These are phyloP conservation scores for Seriola dumerili DNA, from an alignment of 2,113 vertebrate genomes.

Conservation along the genomic window DNA sequence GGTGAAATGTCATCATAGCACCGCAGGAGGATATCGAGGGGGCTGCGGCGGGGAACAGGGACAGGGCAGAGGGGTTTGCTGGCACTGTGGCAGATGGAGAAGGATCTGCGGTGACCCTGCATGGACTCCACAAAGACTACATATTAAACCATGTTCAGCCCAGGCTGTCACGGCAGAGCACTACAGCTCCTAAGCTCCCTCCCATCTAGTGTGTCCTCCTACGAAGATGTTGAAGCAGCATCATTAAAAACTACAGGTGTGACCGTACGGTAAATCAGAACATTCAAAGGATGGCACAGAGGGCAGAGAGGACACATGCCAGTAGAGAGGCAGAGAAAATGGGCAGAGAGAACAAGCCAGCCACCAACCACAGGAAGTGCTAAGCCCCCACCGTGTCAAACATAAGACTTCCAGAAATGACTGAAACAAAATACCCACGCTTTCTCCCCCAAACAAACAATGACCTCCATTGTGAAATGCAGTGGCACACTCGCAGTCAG, in stretches of 20 bases:
- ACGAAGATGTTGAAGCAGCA: neutral
- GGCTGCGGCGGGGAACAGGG: neutral
- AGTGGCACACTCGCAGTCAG: constrained; percentile 85
- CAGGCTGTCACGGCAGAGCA: neutral
- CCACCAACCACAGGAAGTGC: constrained; percentile 76
- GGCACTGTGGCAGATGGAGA: constrained; percentile 30
- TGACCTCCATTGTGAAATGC: constrained; percentile 87
- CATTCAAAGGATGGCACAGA: constrained; percentile 35
- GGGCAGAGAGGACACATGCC: constrained; percentile 52
- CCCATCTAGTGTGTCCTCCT: neutral
- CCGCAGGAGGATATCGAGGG: constrained; percentile 49
- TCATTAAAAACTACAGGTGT: constrained; percentile 41
- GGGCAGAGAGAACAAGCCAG: constrained; percentile 59
- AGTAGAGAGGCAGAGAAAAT: constrained; percentile 40
- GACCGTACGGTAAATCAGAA: constrained; percentile 9
- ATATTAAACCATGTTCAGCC: constrained; percentile 3
- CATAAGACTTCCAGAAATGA: constrained; percentile 93
- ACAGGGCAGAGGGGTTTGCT: constrained; percentile 1
- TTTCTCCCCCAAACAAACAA: constrained; percentile 88
- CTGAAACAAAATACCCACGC: constrained; percentile 90
- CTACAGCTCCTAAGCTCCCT: neutral
- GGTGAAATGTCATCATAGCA: constrained; percentile 72
- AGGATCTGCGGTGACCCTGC: neutral
- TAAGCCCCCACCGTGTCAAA: constrained; percentile 85
- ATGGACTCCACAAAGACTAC: constrained; percentile 3